Evolutionary conservation across 2,113 vertebrate genomes (phyloP).

Genomic region (Hemiscyllium ocellatum): DNA sequence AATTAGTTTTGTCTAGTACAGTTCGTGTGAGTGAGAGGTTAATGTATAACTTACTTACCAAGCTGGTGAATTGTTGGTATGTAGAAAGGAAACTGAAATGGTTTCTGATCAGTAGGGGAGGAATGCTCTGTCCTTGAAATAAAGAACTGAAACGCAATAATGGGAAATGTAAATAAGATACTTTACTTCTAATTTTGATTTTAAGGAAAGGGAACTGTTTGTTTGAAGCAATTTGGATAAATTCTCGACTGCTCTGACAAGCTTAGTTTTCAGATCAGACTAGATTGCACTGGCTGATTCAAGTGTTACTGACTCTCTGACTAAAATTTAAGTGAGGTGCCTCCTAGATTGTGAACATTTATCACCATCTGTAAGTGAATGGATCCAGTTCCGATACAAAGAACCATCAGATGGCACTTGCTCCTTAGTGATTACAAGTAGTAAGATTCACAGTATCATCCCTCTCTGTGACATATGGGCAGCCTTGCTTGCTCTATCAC

Average conservation of each 20-base stretch:
- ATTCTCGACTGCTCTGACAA: background rate
- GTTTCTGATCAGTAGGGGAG: background rate
- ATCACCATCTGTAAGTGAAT: background rate
- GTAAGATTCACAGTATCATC: background rate
- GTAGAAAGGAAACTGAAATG: background rate
- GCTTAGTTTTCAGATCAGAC: background rate
- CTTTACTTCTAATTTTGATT: background rate
- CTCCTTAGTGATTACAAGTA: background rate
- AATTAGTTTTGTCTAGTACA: background rate
- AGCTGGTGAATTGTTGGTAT: background rate
- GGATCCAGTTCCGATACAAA: background rate
- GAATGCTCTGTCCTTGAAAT: background rate
- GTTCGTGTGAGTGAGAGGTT: background rate
- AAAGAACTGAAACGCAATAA: background rate
- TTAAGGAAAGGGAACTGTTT: background rate
- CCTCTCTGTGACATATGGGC: background rate
- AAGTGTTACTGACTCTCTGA: background rate
- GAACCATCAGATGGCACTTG: no score
- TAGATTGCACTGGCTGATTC: background rate
- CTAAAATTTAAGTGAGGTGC: background rate
- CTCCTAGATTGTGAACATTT: background rate
- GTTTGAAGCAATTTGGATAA: background rate
- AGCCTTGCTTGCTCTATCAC: background rate
- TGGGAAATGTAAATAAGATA: background rate
- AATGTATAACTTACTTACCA: background rate